Conservation (phyloP, 1,140 invertebrate species). For the Sitophilus oryzae region DNA sequence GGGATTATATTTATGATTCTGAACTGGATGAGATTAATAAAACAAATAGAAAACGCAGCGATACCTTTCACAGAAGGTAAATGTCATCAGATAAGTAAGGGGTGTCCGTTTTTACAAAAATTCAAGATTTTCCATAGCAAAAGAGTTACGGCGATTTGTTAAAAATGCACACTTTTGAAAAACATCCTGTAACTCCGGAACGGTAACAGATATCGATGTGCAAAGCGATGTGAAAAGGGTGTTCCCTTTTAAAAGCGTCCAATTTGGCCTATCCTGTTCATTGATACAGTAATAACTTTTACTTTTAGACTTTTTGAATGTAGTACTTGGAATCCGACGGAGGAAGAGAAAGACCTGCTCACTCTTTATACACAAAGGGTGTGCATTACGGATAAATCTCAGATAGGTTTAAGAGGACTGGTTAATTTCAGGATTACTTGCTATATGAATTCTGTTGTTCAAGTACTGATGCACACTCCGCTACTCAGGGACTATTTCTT, state of each 20-base stretch:
- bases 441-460: constrained; percentile 98
- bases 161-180: too few relatives aligned
- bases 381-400: constrained; percentile 73
- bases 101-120: too few relatives aligned
- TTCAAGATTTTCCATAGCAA: too few relatives aligned
- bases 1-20: constrained; percentile 69
- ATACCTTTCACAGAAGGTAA: constrained; percentile 34
- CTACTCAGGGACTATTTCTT: constrained; percentile 93
- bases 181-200: too few relatives aligned
- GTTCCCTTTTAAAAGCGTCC: too few relatives aligned
- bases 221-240: too few relatives aligned
- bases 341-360: constrained; percentile 63
- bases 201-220: too few relatives aligned
- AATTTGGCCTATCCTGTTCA: too few relatives aligned
- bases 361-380: constrained; percentile 67
- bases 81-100: too few relatives aligned
- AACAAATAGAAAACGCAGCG: constrained; percentile 41
- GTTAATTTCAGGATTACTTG: constrained; percentile 98
- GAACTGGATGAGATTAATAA: constrained; percentile 48
- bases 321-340: constrained; percentile 68
- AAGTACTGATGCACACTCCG: constrained; percentile 91
- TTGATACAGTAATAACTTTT: too few relatives aligned
- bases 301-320: constrained; percentile 35
- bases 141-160: too few relatives aligned
- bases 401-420: constrained; percentile 83